Base-by-base conservation (phyloP, 2,888 invertebrate species). In the Xestoiulus laeticollis region DNA sequence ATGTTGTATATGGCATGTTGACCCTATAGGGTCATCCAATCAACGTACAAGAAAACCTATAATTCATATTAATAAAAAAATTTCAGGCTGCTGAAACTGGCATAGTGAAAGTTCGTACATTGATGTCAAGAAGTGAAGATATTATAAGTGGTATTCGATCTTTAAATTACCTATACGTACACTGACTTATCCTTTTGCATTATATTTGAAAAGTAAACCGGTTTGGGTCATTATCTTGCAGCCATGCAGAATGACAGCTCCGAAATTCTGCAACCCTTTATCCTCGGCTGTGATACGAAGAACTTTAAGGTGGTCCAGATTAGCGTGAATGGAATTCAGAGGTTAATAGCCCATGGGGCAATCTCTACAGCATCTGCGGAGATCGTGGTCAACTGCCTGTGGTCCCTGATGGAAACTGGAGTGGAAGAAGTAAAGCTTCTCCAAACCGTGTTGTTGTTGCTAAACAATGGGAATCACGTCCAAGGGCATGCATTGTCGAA, bases 271-370 rank as follows among this genome's bases (percentile, higher is more conserved):
- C 98, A 98, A 92, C 99, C 99, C 0, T 94, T 99, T 90, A 96
- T 99, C 48, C 96, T 99, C 93, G 99, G 98, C 91, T 99, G 99
- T 93, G 98, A 99, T 92, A 98, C 98, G 38, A 98, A 97, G 93
- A 98, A 98, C 92, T 94, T 96, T 87, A 98, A 98, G 94, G 96
- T 99, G 90, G 97, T 98, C 85, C 93, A 98, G 95, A 95, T 97
- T 91, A 97, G 98, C 91, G 93, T 99, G 78, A 96, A 96, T 90
- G 96, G 98, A 90, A 97, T 99, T 93, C 99, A 99, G 93, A 95
- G 97, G 90, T 93, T 99, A 59, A 98, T 99, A 90, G 91, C 92
- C 26, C 92, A 92, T 90, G 91, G 93, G 90, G 92, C 92, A 68
- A 90, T 93, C 19, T 92, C 92, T 26, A 90, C 90, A 97, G 97